Percentiles rank a stretch among this genome's conserved stretches.
These are phyloP conservation scores for Nymphalis polychloros DNA, from an alignment of 2,888 invertebrate genomes.

Conservation along the genomic window DNA sequence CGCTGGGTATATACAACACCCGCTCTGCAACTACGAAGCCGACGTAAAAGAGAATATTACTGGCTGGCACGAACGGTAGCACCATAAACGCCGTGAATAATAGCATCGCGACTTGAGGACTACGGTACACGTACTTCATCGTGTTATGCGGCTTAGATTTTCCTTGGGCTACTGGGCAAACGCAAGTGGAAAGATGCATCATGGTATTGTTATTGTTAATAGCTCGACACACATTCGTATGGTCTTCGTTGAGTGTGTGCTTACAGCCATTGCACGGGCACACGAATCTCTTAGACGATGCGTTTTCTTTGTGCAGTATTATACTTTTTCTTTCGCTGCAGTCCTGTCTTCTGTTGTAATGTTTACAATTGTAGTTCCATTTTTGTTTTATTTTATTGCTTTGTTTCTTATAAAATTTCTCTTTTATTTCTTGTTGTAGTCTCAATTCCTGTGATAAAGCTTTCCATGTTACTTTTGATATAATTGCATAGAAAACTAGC, in stretches of 20 bases:
- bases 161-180: slow-evolving; percentile 61
- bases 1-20: slow-evolving; percentile 96
- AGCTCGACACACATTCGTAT: slow-evolving; percentile 85
- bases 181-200: slow-evolving; percentile 76
- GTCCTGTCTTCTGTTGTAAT: slow-evolving; percentile 68
- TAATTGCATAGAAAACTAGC: slow-evolving; percentile 86
- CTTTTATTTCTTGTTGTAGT: slow-evolving; percentile 65
- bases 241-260: slow-evolving; percentile 84
- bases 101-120: slow-evolving; percentile 74
- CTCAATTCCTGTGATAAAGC: slow-evolving; percentile 65
- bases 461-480: slow-evolving; percentile 71
- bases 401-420: slow-evolving; percentile 70
- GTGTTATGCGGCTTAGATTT: slow-evolving; percentile 59
- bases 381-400: slow-evolving; percentile 70
- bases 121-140: slow-evolving; percentile 62
- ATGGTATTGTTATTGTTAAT: slow-evolving; percentile 87
- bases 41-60: slow-evolving; percentile 98
- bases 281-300: slow-evolving; percentile 65
- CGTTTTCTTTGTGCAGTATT: slow-evolving; percentile 63
- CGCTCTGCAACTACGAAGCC: slow-evolving; percentile 99
- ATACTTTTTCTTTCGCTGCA: slow-evolving; percentile 69
- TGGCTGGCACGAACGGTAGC: slow-evolving; percentile 96
- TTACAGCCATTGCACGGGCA: slow-evolving; percentile 86
- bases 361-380: slow-evolving; percentile 72
- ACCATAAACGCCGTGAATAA: slow-evolving; percentile 89